Conservation (phyloP, 64 coral and sea anemone genomes). For the Stichodactyla mertensii region DNA sequence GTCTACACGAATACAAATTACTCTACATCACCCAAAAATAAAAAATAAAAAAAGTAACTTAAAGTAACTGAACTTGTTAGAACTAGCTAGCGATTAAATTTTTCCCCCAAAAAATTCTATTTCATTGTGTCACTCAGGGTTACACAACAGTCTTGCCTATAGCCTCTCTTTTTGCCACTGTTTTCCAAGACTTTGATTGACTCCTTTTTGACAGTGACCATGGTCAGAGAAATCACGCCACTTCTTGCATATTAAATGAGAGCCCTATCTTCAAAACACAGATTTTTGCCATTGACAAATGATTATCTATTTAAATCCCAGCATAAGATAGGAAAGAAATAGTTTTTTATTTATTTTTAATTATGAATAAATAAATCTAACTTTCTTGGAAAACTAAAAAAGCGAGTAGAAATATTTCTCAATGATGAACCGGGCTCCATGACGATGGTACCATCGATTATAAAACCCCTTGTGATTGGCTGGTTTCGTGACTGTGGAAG, state of each 20-base stretch:
- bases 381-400: neutral
- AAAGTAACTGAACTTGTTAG: no score
- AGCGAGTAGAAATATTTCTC: neutral
- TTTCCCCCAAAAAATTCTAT: no score
- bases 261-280: neutral
- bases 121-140: no score
- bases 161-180: no score
- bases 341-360: neutral
- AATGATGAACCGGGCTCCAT: neutral
- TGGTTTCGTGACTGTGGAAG: slow-evolving; percentile 13
- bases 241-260: slow-evolving; percentile 11
- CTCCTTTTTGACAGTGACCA: neutral
- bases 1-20: no score
- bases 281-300: neutral
- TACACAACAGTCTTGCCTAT: no score
- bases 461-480: slow-evolving; percentile 62
- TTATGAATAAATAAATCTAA: neutral
- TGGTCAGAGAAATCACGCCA: slow-evolving; percentile 14
- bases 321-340: neutral
- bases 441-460: neutral
- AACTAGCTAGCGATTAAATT: no score
- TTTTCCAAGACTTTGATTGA: neutral
- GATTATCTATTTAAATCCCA: neutral
- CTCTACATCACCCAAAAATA: no score
- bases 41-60: no score